Conservation (phyloP, 2,113 vertebrate species). For the Patagioenas fasciata region DNA sequence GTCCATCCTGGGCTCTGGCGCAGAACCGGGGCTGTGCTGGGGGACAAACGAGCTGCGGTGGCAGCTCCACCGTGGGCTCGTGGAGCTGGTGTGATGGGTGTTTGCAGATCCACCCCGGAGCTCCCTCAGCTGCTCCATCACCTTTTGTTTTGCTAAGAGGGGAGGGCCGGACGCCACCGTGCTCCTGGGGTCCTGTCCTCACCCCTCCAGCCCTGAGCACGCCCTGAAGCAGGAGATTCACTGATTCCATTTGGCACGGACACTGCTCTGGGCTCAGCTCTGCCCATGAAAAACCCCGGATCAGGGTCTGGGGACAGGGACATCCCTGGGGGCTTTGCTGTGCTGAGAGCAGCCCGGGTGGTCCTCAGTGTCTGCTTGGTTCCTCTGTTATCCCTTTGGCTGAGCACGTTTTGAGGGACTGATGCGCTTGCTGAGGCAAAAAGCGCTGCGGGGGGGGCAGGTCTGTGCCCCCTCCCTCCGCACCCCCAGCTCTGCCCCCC, state of each 20-base stretch:
- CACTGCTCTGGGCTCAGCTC: background rate
- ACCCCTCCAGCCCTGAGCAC: background rate
- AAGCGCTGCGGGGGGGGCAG: background rate
- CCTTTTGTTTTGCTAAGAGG: background rate
- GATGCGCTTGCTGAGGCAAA: background rate
- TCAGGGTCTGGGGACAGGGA: background rate
- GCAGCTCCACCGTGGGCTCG: background rate
- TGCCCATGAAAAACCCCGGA: background rate
- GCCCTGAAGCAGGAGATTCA: conserved; percentile 33
- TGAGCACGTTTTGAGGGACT: background rate
- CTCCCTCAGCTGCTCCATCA: no score
- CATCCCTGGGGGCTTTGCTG: background rate
- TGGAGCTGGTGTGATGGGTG: background rate
- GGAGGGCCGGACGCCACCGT: background rate
- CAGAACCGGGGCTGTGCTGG: fast-evolving
- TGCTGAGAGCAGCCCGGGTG: background rate
- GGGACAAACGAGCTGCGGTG: no score
- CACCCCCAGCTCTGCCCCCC: no score
- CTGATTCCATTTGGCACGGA: background rate
- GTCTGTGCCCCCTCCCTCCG: background rate
- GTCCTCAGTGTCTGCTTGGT: background rate
- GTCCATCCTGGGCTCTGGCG: background rate
- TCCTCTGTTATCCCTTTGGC: background rate
- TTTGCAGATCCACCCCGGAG: background rate
- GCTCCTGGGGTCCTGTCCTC: background rate